Base-by-base conservation (phyloP, 2,888 invertebrate genomes). In the Endotricha flammealis region DNA sequence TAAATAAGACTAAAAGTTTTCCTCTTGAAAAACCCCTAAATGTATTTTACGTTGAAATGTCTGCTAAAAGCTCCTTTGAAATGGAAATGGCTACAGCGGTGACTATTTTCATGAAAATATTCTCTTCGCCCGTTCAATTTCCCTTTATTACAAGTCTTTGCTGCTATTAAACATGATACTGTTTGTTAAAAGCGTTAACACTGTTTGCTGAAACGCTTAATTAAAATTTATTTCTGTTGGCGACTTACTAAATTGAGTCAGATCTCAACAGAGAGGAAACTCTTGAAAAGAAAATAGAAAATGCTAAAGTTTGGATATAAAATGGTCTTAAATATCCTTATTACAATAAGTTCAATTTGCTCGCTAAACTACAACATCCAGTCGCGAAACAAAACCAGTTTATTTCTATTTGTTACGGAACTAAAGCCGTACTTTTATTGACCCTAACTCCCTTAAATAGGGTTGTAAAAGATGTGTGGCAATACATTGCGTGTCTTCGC, bases 401-500 rank as follows among this genome's bases (percentile, higher is more conserved):
- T 31, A 48, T 50, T 43, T 53, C 39, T 27, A 47, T 53, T 48
- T 48, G 22, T 31, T 20, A 33, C 28, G 20, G 31, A 41, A 46
- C 32, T 12, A 36, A 32, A 41, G 32, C 39, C 38, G 39, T 3
- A 14, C 33, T 20, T 42, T 52, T 51, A 42, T 32, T 32, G 36
- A 38, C 35, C 23, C 16, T 17, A 24, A 25, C 39, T 25, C 36
- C 33, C 35, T 35, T 30, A 38, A 40, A 41, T 38, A 39, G 38
- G 36, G 35, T 44, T 44, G 41, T 57, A 46, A 47, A 41, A 37
- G 47, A 44, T 46, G 36, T 33, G 36, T 46, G 44, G 20, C 29
- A 29, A 22, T 20, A 30, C 23, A 20, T 31, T 9, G 31, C 36
- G 25, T 24, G 36, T 31, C 30, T 25, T 25, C 25, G 25, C 10